Conservation (phyloP, 2,113 vertebrate genomes). For the Hipposideros armiger region DNA sequence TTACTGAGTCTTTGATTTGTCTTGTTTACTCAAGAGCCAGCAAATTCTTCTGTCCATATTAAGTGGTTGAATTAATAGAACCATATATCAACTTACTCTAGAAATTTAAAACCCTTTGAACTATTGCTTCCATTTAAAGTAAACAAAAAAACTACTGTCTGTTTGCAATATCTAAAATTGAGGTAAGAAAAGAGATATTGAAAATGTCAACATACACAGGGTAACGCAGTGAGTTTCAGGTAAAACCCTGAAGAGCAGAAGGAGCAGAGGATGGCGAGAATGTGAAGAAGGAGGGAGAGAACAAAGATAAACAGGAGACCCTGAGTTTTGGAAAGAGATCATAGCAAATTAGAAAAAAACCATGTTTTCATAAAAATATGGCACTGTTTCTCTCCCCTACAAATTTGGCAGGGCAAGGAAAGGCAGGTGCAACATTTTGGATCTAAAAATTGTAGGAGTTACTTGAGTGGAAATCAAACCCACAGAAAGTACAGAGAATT, state of each 20-base stretch:
- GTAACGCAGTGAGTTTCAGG: neutral
- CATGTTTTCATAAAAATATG: neutral
- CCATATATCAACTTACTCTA: neutral
- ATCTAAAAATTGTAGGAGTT: neutral
- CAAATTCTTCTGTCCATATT: neutral
- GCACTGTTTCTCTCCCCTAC: neutral
- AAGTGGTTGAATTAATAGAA: neutral
- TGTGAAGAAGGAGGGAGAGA: neutral
- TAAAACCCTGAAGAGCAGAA: neutral
- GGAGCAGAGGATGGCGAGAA: neutral
- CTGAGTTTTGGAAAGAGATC: neutral
- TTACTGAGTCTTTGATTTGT: neutral
- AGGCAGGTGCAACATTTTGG: neutral
- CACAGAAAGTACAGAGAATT: neutral
- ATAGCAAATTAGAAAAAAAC: neutral
- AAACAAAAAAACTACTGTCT: neutral
- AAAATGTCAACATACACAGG: neutral
- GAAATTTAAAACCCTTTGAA: neutral
- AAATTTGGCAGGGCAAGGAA: neutral
- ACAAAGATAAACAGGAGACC: neutral
- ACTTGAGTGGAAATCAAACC: neutral
- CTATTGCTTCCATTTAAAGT: neutral
- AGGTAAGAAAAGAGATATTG: slow-evolving; percentile 33
- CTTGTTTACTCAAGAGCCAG: neutral
- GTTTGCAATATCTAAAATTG: neutral